Base-by-base conservation (phyloP, 2,888 invertebrate genomes). In the Cylloceria caligata region DNA sequence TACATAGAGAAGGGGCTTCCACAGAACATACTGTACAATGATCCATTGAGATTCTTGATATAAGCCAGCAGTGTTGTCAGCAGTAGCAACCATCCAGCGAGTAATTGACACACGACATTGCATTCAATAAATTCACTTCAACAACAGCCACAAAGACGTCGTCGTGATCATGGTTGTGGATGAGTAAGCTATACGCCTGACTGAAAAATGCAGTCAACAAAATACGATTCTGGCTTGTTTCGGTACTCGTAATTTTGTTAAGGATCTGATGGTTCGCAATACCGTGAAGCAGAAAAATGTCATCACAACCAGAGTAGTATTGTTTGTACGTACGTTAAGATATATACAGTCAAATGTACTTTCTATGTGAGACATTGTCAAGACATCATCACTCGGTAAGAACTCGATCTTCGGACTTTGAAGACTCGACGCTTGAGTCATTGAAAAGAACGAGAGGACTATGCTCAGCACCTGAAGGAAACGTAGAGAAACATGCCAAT, bases 401-500 rank as follows among this genome's bases (percentile, higher is more conserved):
- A 11, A 42, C 6, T 42, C 7, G 42, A 42, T 42, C 42, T 42
- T 3, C 42, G 7, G 42, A 42, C 4, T 42, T 42, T 11, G 42
- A n/a, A n/a, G n/a, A 9, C 19, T 34, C 0, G 36, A 11, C 83
- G 88, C 81, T 85, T 68, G 87, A 81, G 74, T 87, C 83, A 80
- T 69, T 87, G 83, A 81, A 85, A 88, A 88, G 88, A 87, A 87
- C 86, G 87, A 87, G 78, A 81, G 76, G 34, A 64, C 57, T 67
- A 74, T 76, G 27, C 45, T 34, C 52, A 34, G 36, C 2, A 30
- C 30, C n/a, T n/a, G n/a, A 30, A 30, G 30, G 30, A 4, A 4
- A 30, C 5, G 5, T 4, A 30, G 30, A 5, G 30, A 30, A 4
- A 30, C n/a, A 30, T 30, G 30, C 30, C 3, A 30, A 30, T 30